phyloP scores from a whole-genome alignment of 2,888 invertebrate species.

The Mechanitis messenoides region DNA sequence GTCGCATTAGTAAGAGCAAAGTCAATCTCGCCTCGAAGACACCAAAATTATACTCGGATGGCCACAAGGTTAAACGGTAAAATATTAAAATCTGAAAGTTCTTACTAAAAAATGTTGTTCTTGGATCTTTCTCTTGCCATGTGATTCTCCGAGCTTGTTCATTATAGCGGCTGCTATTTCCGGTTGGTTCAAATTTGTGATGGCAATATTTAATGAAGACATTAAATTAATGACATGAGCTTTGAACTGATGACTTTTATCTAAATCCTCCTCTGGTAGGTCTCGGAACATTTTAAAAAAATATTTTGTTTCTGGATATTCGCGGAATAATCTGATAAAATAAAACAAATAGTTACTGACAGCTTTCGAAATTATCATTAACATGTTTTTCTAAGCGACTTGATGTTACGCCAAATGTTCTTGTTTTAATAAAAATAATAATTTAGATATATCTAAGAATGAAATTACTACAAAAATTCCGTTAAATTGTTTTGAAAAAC shows the following conservation, averaged over 20 bases:
- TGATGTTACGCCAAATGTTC: too few species aligned
- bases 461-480: not conserved
- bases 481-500: not conserved
- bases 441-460: too few species aligned
- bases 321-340: conserved; percentile 43
- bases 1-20: too few species aligned
- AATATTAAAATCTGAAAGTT: not conserved
- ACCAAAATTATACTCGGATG: too few species aligned
- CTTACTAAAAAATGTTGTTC: conserved; percentile 51
- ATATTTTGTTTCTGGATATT: conserved; percentile 42
- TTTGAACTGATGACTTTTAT: conserved; percentile 42
- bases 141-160: conserved; percentile 6
- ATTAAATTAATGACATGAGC: conserved; percentile 57
- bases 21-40: too few species aligned
- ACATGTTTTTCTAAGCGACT: too few species aligned
- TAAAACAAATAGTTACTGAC: conserved; percentile 7
- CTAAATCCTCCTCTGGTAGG: conserved; percentile 41
- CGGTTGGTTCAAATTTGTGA: conserved; percentile 6
- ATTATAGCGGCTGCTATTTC: conserved; percentile 2
- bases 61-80: not conserved
- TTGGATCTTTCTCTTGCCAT: conserved; percentile 36
- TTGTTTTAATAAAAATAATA: too few species aligned
- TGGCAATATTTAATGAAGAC: conserved; percentile 28
- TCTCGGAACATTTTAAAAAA: conserved; percentile 48
- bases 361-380: too few species aligned